A percentile compares a stretch with the other conserved stretches of the same genome.
Conservation (phyloP, 1,140 invertebrate genomes). For the Pristionchus pacificus region DNA sequence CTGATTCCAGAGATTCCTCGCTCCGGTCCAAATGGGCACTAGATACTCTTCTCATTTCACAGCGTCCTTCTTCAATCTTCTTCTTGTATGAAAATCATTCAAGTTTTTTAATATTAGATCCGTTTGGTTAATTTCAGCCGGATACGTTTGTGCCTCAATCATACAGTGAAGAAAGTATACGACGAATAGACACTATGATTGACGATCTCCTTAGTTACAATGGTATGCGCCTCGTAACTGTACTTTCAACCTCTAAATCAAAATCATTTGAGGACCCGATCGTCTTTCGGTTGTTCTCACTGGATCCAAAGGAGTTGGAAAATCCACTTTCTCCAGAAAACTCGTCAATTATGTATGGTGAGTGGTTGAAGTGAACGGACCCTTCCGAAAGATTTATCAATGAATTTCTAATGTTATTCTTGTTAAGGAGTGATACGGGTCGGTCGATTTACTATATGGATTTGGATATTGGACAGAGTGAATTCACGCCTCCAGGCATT, state of each 20-base stretch:
- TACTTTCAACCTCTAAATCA: neutral
- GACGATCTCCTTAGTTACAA: neutral
- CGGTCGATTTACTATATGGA: conserved; percentile 15
- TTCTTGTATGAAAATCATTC: neutral
- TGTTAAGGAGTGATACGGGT: neutral
- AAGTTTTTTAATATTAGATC: no score
- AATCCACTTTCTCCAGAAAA: conserved; percentile 2
- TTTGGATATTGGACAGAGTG: conserved; percentile 21
- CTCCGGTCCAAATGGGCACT: neutral
- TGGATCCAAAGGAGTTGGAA: neutral
- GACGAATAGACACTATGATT: neutral
- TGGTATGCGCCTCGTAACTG: neutral
- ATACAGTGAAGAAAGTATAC: neutral
- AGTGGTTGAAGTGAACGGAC: no score
- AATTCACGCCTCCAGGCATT: conserved; percentile 23
- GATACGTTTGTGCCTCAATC: neutral
- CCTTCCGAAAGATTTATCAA: no score
- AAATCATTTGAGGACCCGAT: no score
- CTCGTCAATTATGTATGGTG: no score
- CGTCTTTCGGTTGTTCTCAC: neutral
- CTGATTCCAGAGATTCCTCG: neutral
- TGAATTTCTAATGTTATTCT: neutral
- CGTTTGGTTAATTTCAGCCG: neutral
- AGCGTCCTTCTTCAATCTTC: neutral
- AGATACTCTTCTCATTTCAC: neutral